Base-by-base conservation (phyloP, 2,113 vertebrate species). In the Todiramphus saurophagus region DNA sequence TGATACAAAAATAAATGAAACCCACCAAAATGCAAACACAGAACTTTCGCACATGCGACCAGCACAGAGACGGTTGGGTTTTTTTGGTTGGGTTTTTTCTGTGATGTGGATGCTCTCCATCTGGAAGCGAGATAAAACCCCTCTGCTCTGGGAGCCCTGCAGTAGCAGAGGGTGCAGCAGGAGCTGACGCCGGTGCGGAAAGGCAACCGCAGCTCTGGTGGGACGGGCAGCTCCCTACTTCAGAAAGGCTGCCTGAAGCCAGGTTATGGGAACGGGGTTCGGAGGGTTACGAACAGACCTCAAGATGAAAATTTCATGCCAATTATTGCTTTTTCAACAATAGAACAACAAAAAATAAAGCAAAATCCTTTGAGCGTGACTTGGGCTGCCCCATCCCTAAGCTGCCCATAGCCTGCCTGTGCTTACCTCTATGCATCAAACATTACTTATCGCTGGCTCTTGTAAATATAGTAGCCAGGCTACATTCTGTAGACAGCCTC, bases 61-160 rank as follows among this genome's bases (percentile, higher is more conserved):
- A 48, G 19, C 28, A 8, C n/a, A 16, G 67, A 73, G 41, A 44
- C 27, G 23, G 69, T 63, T 16, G 21, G 21, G 21, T 4, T 15
- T 53, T 28, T 28, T 28, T 28, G 7, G 21, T 20, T 20, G 19
- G 10, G 3, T 53, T 27, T 53, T 53, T 53, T 53, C 27, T 10
- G 41, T n/a, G 43, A 28, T 0, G 0, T 4, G 56, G 60, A 23
- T 1, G 5, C 20, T 70, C 15, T 11, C 21, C 12, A 1, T 3
- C 13, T 3, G 27, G 88, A 37, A 41, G 28, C 11, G 16, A 79
- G 59, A 50, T 13, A 11, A 35, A 39, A 55, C 25, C 16, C 20
- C 6, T n/a, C 18, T 13, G 2, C 20, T 44, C 63, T 48, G 66
- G 44, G n/a, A 87, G 73, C 16, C 67, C 62, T 79, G 6, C 1